Evolutionary conservation across 2,888 invertebrate genomes (phyloP).

Genomic region (Tridacna gigas): DNA sequence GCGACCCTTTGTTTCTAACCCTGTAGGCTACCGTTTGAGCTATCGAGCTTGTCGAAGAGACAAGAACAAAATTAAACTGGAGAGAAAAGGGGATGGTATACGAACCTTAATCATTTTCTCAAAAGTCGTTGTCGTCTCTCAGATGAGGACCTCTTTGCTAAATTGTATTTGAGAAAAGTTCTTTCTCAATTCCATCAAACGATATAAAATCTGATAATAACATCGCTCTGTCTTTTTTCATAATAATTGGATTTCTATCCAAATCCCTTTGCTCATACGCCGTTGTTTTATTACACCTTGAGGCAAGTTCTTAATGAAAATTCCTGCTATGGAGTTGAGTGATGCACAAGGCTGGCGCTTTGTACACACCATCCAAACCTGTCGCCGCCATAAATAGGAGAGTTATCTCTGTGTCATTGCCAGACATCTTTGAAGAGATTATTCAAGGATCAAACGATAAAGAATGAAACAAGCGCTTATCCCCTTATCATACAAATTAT

Average conservation of each 20-base stretch:
- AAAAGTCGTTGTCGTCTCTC: constrained; percentile 10
- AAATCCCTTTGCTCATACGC: constrained; percentile 58
- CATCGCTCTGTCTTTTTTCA: constrained; percentile 56
- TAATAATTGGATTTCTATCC: constrained; percentile 61
- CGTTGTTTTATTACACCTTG: constrained; percentile 53
- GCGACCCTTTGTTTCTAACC: neutral
- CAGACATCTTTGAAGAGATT: too few relatives aligned
- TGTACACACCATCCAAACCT: neutral
- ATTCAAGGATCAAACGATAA: too few relatives aligned
- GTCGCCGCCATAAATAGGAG: too few relatives aligned
- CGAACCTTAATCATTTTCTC: neutral
- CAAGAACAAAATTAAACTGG: too few relatives aligned
- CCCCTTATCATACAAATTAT: too few relatives aligned
- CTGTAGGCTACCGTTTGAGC: too few relatives aligned
- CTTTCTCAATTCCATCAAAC: constrained; percentile 39
- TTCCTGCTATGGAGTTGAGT: constrained; percentile 34
- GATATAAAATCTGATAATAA: constrained; percentile 53
- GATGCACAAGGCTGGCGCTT: constrained; percentile 12
- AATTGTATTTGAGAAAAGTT: constrained; percentile 26
- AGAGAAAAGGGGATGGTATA: neutral
- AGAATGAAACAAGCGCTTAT: too few relatives aligned
- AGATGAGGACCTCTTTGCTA: neutral
- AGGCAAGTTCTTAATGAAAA: constrained; percentile 55
- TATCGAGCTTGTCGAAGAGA: too few relatives aligned
- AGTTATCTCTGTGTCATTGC: too few relatives aligned